Percentiles rank a stretch among this genome's conserved stretches.
Evolutionary conservation across 2,113 vertebrate genomes (phyloP).

Genomic region (Paracanthobrama guichenoti): DNA sequence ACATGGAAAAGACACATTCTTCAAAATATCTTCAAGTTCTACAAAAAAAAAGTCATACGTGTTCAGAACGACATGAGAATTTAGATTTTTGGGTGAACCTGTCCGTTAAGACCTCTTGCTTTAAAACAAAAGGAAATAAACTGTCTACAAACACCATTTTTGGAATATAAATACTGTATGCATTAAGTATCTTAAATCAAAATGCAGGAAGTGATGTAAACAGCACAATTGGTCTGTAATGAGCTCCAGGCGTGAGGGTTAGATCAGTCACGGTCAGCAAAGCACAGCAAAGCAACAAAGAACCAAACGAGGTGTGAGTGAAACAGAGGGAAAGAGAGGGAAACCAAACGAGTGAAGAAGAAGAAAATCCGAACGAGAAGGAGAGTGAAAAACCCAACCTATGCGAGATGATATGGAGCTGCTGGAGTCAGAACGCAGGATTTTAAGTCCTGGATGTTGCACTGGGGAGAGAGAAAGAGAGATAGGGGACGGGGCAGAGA

Average conservation of each 20-base stretch:
- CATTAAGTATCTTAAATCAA: background rate
- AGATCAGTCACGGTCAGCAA: slow-evolving; percentile 70
- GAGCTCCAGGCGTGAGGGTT: slow-evolving; percentile 51
- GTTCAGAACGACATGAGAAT: background rate
- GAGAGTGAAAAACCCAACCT: slow-evolving; percentile 80
- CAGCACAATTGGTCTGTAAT: background rate
- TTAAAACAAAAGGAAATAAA: background rate
- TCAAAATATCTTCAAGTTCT: background rate
- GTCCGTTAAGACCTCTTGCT: background rate
- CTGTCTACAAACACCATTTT: slow-evolving; percentile 11
- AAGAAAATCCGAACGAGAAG: slow-evolving; percentile 50
- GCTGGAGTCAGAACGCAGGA: slow-evolving; percentile 92
- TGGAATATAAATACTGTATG: background rate
- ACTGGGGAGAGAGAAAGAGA: slow-evolving; percentile 82
- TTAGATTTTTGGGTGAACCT: background rate
- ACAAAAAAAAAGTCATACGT: background rate
- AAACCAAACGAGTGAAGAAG: slow-evolving; percentile 10
- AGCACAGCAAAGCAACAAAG: slow-evolving; percentile 65
- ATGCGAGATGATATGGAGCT: slow-evolving; percentile 92
- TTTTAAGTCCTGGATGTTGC: slow-evolving; percentile 92
- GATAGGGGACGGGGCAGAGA: slow-evolving; percentile 62
- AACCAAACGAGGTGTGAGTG: slow-evolving; percentile 44
- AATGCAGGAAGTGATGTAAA: slow-evolving; percentile 24
- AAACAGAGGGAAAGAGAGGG: slow-evolving; percentile 26
- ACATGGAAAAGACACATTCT: background rate